Conservation (phyloP, 2,113 vertebrate genomes). For the Myiozetetes cayanensis region DNA sequence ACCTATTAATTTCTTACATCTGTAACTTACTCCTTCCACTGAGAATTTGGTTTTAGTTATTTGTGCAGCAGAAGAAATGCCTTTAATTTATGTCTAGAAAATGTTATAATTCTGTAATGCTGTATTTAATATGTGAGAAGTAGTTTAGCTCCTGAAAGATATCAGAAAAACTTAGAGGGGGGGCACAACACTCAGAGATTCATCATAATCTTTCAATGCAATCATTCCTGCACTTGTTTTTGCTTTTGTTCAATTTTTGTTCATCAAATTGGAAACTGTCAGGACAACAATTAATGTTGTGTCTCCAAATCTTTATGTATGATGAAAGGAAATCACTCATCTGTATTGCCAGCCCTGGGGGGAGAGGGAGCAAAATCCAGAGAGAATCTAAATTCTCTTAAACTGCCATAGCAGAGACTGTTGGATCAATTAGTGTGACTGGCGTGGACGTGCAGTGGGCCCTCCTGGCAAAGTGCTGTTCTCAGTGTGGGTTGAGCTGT, state of each 20-base stretch:
- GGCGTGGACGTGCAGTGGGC: background rate
- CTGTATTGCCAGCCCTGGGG: background rate
- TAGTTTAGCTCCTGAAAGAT: background rate
- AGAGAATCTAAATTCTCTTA: background rate
- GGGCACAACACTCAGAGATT: background rate
- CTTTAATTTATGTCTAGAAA: background rate
- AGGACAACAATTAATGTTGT: background rate
- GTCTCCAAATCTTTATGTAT: background rate
- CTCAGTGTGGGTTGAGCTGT: background rate
- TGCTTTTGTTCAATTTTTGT: background rate
- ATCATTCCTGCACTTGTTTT: background rate
- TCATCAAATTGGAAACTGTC: constrained; percentile 1
- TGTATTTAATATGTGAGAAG: background rate
- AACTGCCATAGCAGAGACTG: background rate
- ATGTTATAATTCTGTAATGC: background rate
- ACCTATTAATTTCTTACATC: background rate
- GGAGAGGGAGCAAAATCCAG: background rate
- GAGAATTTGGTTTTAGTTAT: background rate
- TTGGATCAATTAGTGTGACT: background rate
- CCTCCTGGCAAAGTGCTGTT: background rate
- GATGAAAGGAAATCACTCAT: background rate
- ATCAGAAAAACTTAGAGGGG: background rate
- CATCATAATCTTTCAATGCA: background rate
- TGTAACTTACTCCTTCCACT: background rate
- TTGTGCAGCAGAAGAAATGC: background rate